These are phyloP conservation scores for Nymphalis c-album DNA, from an alignment of 2,888 invertebrate genomes.

Conservation along the genomic window DNA sequence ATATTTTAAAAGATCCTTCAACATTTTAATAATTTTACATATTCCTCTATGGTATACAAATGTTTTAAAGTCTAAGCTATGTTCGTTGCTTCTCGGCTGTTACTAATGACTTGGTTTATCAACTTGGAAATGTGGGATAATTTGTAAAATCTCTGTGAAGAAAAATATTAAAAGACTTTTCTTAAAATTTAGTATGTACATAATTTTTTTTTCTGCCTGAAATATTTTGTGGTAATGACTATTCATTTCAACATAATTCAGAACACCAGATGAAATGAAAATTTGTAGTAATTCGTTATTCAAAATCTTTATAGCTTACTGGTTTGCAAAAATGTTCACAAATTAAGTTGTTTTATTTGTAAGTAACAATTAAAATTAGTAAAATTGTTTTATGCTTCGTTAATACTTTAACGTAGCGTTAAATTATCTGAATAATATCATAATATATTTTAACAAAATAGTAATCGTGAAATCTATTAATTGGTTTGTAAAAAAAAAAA, in stretches of 20 bases:
- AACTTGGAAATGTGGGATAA: conserved; percentile 9
- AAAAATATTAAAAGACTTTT: not conserved
- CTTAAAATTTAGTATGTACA: not conserved
- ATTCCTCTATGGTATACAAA: conserved; percentile 3
- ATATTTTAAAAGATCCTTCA: not conserved
- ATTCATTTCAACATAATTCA: not conserved
- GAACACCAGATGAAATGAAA: too few relatives aligned
- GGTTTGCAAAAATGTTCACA: too few relatives aligned
- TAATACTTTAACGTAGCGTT: too few relatives aligned
- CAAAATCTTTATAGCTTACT: too few relatives aligned
- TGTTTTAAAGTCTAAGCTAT: conserved; percentile 11
- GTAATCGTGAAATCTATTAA: too few relatives aligned
- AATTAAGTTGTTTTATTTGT: too few relatives aligned
- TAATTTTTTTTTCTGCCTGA: not conserved
- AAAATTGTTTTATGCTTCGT: too few relatives aligned
- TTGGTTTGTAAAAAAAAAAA: too few relatives aligned
- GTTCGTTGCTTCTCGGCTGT: conserved; percentile 9
- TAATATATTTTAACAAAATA: too few relatives aligned
- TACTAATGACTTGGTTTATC: conserved; percentile 20
- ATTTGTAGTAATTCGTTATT: too few relatives aligned
- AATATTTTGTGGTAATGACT: not conserved
- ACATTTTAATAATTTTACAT: conserved; percentile 2
- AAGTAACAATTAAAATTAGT: too few relatives aligned
- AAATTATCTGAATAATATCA: too few relatives aligned
- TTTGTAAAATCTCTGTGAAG: conserved; percentile 7